phyloP scores from a whole-genome alignment of 1,140 invertebrate genomes.

The Andricus grossulariae region DNA sequence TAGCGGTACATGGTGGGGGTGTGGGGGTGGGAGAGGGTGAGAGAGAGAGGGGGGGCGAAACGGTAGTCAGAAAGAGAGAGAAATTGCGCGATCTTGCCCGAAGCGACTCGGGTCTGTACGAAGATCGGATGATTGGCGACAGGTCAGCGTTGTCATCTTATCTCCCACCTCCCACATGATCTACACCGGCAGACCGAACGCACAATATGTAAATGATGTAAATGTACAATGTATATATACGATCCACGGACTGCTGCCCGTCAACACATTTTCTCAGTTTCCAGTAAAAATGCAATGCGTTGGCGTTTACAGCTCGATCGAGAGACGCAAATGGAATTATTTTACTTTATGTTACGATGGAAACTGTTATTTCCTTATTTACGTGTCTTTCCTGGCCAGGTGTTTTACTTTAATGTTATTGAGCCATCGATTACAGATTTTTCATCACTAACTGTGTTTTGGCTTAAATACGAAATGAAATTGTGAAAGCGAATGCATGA shows the following conservation, averaged over 20 bases:
- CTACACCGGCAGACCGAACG: slow-evolving; percentile 44
- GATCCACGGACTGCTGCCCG: slow-evolving; percentile 18
- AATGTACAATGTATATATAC: slow-evolving; percentile 14
- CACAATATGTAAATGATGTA: slow-evolving; percentile 44
- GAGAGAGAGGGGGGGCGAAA: slow-evolving; percentile 5
- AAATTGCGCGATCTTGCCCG: slow-evolving; percentile 33
- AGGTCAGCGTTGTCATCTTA: slow-evolving; percentile 49
- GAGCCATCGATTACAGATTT: too few species aligned
- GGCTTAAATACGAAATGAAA: too few species aligned
- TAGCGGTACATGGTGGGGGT: slow-evolving; percentile 25
- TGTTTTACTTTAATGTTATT: too few species aligned
- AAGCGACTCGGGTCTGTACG: slow-evolving; percentile 31
- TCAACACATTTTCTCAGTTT: slow-evolving; percentile 26
- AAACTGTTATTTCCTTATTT: slow-evolving; percentile 12
- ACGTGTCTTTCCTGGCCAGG: neutral
- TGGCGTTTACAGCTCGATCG: slow-evolving; percentile 17
- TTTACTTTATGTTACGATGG: neutral
- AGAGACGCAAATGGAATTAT: slow-evolving; percentile 9
- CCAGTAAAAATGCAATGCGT: slow-evolving; percentile 3
- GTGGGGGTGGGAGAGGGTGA: slow-evolving; percentile 7
- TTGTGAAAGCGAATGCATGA: too few species aligned
- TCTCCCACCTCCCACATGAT: slow-evolving; percentile 44
- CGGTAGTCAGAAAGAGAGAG: neutral
- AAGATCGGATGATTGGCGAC: slow-evolving; percentile 39
- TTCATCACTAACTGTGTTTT: too few species aligned